These are phyloP conservation scores for Nasonia oneida DNA, from an alignment of 2,888 invertebrate species.

Conservation along the genomic window DNA sequence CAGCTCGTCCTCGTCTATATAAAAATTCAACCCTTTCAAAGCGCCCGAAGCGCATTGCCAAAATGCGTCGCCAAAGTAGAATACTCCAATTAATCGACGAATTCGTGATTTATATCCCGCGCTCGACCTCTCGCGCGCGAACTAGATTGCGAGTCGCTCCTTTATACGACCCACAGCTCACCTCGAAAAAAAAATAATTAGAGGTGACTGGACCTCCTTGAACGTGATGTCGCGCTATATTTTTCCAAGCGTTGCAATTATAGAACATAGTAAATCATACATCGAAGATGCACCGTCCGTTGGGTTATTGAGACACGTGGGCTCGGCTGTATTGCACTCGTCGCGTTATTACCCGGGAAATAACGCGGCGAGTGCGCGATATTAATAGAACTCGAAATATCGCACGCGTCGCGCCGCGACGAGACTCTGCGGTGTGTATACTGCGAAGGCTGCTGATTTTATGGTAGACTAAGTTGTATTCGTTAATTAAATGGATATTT, in stretches of 20 bases:
- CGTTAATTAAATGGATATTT: neutral
- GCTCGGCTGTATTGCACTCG: constrained; percentile 42
- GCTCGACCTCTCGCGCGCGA: neutral
- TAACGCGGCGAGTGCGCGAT: neutral
- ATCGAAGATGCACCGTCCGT: constrained; percentile 20
- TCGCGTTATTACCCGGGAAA: constrained; percentile 37
- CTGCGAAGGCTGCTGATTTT: neutral
- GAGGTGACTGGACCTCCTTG: constrained; percentile 56
- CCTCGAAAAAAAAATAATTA: constrained; percentile 37
- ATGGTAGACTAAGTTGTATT: constrained; percentile 23
- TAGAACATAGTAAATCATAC: constrained; percentile 12
- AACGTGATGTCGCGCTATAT: constrained; percentile 35
- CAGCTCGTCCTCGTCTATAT: neutral
- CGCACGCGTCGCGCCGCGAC: neutral
- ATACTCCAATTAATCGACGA: constrained; percentile 3
- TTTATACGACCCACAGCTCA: constrained; percentile 1
- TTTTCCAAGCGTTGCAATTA: constrained; percentile 36
- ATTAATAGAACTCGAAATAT: constrained; percentile 32
- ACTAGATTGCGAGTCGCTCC: neutral
- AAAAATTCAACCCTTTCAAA: neutral
- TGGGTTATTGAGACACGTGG: constrained; percentile 43
- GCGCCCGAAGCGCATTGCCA: neutral
- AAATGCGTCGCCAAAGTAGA: neutral
- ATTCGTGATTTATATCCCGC: constrained; percentile 8
- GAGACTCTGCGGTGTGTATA: neutral